These are phyloP conservation scores for Zaprionus inermis DNA, from an alignment of 1,140 invertebrate genomes.

Conservation along the genomic window DNA sequence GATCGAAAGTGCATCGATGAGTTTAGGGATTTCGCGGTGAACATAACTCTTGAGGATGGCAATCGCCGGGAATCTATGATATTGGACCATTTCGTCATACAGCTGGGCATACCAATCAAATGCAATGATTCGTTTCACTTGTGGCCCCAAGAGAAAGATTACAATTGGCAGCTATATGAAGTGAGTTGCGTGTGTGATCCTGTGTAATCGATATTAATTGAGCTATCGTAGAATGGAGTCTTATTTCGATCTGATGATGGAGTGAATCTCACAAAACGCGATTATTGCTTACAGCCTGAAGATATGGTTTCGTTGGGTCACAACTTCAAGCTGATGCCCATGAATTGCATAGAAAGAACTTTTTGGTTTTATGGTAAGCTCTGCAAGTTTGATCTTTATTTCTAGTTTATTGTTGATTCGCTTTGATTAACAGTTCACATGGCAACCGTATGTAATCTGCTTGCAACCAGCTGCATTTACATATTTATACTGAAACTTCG, in stretches of 20 bases:
- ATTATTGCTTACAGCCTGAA: slow-evolving; percentile 4
- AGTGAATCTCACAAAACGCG: background rate
- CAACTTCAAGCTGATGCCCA: background rate
- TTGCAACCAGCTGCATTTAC: background rate
- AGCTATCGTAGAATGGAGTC: background rate
- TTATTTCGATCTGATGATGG: background rate
- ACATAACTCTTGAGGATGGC: background rate
- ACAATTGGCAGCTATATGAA: background rate
- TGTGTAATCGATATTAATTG: background rate
- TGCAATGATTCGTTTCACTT: background rate
- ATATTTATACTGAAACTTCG: background rate
- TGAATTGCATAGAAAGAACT: background rate
- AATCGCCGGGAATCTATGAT: background rate
- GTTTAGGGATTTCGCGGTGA: background rate
- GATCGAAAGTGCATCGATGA: slow-evolving; percentile 6
- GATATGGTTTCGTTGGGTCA: background rate
- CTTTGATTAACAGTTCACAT: background rate
- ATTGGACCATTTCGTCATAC: slow-evolving; percentile 5
- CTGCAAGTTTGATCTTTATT: background rate
- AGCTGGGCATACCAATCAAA: slow-evolving; percentile 6
- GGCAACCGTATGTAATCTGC: background rate
- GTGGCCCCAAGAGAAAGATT: background rate
- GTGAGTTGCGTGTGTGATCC: background rate
- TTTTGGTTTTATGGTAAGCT: background rate
- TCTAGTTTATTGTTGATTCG: background rate